Evolutionary conservation across 1,140 invertebrate species (phyloP).

Genomic region (Cyphomyrmex costatus): DNA sequence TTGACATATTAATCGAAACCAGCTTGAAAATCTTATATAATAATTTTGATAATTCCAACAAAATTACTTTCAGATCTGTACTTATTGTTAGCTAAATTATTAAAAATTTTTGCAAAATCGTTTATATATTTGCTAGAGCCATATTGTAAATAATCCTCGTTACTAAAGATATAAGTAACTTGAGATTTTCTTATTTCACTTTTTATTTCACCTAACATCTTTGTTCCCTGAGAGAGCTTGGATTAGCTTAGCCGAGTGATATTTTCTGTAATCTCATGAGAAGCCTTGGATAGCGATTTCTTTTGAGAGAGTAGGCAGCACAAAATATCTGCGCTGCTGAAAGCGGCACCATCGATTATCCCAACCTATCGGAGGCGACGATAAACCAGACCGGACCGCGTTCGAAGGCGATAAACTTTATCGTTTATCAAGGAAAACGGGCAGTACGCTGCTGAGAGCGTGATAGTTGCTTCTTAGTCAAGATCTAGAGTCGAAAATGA

Average conservation of each 20-base stretch:
- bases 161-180: no score
- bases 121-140: neutral
- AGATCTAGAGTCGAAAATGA: neutral
- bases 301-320: slow-evolving; percentile 16
- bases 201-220: neutral
- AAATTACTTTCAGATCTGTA: no score
- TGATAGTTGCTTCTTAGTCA: slow-evolving; percentile 34
- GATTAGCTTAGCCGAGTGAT: neutral
- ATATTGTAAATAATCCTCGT: slow-evolving; percentile 8
- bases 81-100: no score
- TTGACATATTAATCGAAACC: no score
- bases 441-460: slow-evolving; percentile 23
- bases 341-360: slow-evolving; percentile 41
- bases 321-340: slow-evolving; percentile 29
- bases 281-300: slow-evolving; percentile 38
- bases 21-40: no score
- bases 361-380: slow-evolving; percentile 40
- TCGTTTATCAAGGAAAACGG: slow-evolving; percentile 60
- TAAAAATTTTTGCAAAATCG: no score
- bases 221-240: no score
- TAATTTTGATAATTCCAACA: no score
- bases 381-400: slow-evolving; percentile 45
- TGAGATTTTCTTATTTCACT: neutral
- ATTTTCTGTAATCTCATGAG: slow-evolving; percentile 17
- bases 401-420: slow-evolving; percentile 62